These are phyloP conservation scores for Hydrozoanthus gracilis DNA, from an alignment of 92 coral and sea anemone genomes.

Conservation along the genomic window DNA sequence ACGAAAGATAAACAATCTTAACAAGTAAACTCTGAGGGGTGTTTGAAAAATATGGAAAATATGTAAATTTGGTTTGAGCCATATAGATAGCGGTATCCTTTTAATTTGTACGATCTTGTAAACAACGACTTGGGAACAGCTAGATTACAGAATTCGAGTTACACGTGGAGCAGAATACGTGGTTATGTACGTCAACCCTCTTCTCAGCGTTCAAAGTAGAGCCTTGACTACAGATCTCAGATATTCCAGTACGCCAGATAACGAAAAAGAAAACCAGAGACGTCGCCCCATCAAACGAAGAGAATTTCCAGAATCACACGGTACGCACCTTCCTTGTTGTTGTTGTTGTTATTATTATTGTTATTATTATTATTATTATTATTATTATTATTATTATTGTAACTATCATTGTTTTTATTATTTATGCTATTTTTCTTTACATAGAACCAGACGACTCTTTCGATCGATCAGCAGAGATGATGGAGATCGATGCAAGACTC, in stretches of 20 bases:
- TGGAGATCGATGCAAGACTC: conserved; percentile 97
- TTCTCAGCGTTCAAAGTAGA: neutral
- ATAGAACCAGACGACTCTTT: conserved; percentile 71
- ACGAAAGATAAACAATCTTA: too few relatives aligned
- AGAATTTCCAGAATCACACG: conserved; percentile 10
- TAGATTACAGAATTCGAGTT: too few relatives aligned
- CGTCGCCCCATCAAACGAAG: conserved; percentile 11
- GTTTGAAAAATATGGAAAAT: too few relatives aligned
- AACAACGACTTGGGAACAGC: too few relatives aligned
- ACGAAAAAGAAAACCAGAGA: conserved; percentile 31
- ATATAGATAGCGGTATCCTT: too few relatives aligned
- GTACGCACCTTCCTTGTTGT: neutral
- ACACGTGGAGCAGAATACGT: neutral
- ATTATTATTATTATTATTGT: too few relatives aligned
- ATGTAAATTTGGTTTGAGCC: too few relatives aligned
- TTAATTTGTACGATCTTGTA: too few relatives aligned
- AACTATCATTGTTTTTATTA: neutral
- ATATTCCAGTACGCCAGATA: conserved; percentile 95
- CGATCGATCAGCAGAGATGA: conserved; percentile 95
- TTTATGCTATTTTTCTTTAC: neutral
- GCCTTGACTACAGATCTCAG: conserved; percentile 50
- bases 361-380: neutral
- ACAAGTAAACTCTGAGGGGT: too few relatives aligned
- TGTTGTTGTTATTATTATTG: neutral
- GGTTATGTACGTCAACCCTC: neutral